Conservation (phyloP, 2,797 vertebrate genomes). For the Threskiornis aethiopicus region DNA sequence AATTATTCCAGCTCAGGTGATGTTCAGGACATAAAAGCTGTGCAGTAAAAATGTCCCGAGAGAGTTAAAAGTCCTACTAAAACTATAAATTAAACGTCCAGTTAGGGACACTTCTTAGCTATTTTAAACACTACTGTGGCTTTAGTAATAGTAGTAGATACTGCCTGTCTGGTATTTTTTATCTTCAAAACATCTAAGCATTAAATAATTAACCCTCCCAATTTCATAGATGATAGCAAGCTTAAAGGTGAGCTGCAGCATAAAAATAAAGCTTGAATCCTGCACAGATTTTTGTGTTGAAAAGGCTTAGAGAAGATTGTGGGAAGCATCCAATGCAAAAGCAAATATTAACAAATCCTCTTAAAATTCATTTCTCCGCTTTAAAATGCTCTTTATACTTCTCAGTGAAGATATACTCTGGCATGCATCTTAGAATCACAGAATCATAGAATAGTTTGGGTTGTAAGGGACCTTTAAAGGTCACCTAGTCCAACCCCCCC, state of each 20-base stretch:
- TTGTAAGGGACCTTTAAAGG: no score
- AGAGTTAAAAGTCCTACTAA: neutral
- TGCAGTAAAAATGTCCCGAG: neutral
- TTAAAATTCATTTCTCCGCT: neutral
- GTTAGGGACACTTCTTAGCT: neutral
- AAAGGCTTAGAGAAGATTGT: neutral
- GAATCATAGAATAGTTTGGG: no score
- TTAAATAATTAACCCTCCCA: neutral
- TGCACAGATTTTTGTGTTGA: neutral
- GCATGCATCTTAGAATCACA: neutral
- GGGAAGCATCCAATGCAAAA: neutral
- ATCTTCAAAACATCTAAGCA: neutral
- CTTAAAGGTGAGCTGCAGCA: neutral
- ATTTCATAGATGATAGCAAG: neutral
- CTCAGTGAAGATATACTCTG: neutral
- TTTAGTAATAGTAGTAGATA: neutral
- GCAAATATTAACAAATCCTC: neutral
- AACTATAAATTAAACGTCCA: neutral
- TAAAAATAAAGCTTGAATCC: neutral
- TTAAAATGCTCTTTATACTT: neutral
- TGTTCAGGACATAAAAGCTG: neutral
- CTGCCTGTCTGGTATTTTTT: neutral
- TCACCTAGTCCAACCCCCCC: no score
- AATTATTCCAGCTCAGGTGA: conserved; percentile 24
- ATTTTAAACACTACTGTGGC: neutral